Evolutionary conservation across 2,113 vertebrate species (phyloP).

Genomic region (Martes martes): DNA sequence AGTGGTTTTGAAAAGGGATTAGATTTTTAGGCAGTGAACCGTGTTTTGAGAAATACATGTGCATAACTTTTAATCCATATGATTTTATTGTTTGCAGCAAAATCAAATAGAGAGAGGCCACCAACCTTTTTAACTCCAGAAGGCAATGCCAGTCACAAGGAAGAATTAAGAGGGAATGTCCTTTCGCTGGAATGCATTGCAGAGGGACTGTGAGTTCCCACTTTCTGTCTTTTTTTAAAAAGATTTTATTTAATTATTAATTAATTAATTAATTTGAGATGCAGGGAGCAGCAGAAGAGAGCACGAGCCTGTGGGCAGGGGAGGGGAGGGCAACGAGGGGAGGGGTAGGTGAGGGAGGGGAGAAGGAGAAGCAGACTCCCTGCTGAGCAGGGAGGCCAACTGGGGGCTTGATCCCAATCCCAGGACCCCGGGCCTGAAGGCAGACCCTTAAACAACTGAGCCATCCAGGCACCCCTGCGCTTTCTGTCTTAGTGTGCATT

Average conservation of each 20-base stretch:
- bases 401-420: neutral
- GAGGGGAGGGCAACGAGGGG: too few relatives aligned
- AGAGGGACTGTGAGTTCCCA: constrained; percentile 93
- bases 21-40: constrained; percentile 48
- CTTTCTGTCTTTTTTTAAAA: neutral
- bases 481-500: neutral
- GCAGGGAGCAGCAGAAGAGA: neutral
- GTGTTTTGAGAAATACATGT: constrained; percentile 35
- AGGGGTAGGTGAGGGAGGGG: neutral
- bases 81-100: constrained; percentile 84
- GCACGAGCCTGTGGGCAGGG: neutral
- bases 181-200: constrained; percentile 96
- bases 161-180: constrained; percentile 92
- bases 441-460: neutral
- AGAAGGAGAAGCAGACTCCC: neutral
- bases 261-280: neutral
- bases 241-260: neutral
- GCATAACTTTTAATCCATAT: constrained; percentile 42
- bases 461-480: neutral
- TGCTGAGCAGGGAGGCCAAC: neutral
- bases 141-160: constrained; percentile 88
- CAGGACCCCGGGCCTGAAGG: neutral
- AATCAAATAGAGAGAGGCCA: constrained; percentile 86
- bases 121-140: constrained; percentile 91
- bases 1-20: constrained; percentile 36